Evolutionary conservation across 2,113 vertebrate species (phyloP).

Genomic region (Rhodinocichla rosea): DNA sequence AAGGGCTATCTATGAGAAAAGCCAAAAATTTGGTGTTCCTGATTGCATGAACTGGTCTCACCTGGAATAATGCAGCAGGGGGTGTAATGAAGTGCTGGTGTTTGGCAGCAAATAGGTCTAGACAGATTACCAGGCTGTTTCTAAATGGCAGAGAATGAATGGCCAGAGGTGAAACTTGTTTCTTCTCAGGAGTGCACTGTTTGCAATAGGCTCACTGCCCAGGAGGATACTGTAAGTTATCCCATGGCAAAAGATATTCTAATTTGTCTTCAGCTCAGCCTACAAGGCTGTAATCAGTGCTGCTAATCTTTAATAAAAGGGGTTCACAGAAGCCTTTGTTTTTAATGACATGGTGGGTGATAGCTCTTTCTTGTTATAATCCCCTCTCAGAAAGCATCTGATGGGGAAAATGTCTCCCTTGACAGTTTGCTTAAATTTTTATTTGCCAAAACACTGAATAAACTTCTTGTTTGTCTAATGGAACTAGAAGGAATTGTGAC

Average conservation of each 20-base stretch:
- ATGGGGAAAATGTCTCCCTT: slow-evolving; percentile 40
- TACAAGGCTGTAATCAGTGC: slow-evolving; percentile 11
- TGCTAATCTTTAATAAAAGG: slow-evolving; percentile 61
- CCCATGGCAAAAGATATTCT: slow-evolving; percentile 28
- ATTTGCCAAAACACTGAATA: slow-evolving; percentile 58
- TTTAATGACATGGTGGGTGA: slow-evolving; percentile 57
- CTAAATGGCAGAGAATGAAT: slow-evolving; percentile 1
- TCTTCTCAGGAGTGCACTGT: not conserved
- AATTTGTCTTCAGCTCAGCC: slow-evolving; percentile 32
- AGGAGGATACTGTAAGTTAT: not conserved
- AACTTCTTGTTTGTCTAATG: slow-evolving; percentile 66
- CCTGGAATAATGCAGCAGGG: not conserved
- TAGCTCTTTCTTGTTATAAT: slow-evolving; percentile 53
- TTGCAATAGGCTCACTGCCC: not conserved
- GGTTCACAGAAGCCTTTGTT: slow-evolving; percentile 56
- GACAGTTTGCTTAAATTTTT: slow-evolving; percentile 63
- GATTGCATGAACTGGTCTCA: not conserved
- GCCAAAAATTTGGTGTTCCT: not conserved
- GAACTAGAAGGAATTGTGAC: slow-evolving; percentile 58
- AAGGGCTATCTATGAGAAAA: not conserved
- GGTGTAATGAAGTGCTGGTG: not conserved
- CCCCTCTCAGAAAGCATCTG: slow-evolving; percentile 27
- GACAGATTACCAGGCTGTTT: not conserved
- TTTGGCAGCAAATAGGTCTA: not conserved
- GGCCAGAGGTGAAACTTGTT: slow-evolving; percentile 7